A percentile compares a stretch with the other conserved stretches of the same genome.
phyloP scores from a whole-genome alignment of 23 tunicate genomes.

The Botrylloides violaceus region DNA sequence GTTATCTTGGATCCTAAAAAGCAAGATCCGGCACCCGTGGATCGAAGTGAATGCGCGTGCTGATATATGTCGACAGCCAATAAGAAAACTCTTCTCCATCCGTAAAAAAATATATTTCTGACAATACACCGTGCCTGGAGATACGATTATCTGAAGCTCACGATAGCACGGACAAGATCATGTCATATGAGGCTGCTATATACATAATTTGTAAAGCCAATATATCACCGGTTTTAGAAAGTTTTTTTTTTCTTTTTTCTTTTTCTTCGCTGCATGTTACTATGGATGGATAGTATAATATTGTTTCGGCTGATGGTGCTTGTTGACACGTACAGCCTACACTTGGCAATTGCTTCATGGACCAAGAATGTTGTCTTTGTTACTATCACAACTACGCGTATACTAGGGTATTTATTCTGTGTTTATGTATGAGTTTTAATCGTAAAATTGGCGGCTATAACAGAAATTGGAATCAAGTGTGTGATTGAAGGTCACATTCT shows the following conservation, averaged over 20 bases:
- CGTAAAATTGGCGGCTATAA: too few relatives aligned
- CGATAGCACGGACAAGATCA: background rate
- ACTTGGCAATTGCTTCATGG: too few relatives aligned
- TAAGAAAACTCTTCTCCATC: background rate
- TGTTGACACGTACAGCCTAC: too few relatives aligned
- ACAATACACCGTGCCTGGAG: background rate
- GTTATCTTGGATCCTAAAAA: slow-evolving; percentile 51
- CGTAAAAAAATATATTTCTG: background rate
- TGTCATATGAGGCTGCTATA: background rate
- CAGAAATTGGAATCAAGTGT: too few relatives aligned
- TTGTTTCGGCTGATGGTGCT: too few relatives aligned
- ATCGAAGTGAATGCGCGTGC: slow-evolving; percentile 86
- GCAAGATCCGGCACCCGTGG: slow-evolving; percentile 38
- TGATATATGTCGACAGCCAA: slow-evolving; percentile 15
- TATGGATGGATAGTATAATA: background rate
- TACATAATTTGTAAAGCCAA: background rate
- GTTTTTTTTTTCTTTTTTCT: background rate
- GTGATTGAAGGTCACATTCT: too few relatives aligned
- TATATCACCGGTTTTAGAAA: background rate
- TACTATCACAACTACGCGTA: too few relatives aligned
- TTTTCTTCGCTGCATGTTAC: background rate
- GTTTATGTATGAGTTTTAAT: too few relatives aligned
- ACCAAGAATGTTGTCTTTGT: too few relatives aligned
- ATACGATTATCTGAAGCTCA: background rate
- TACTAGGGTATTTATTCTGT: too few relatives aligned